Evolutionary conservation across 2,888 invertebrate genomes (phyloP), one percentile per base, ranked within the genome.

Genomic region (Marasmarcha lunaedactyla): DNA sequence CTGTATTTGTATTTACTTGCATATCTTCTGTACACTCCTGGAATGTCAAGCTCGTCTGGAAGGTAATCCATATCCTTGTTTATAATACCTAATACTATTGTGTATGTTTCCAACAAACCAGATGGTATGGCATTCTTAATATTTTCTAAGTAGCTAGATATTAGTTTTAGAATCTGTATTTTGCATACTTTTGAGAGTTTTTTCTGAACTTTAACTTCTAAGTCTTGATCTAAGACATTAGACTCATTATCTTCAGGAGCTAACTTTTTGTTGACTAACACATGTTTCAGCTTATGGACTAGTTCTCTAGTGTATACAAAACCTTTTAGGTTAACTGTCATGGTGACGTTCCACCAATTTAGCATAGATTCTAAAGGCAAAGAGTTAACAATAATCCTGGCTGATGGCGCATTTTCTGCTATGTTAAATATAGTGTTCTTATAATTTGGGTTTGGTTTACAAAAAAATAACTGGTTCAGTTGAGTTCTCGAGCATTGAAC

Each of bases 391-490:
- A 30, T 30, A n/a, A 30, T 30, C 3, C 30, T 4, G n/a, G n/a
- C n/a, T 3, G 30, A 30, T 0, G 59, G 59, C 4, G 44, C 6
- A 1, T 42, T 33, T 0, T 47, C 46, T 1, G 44, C 7, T 9
- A 53, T 40, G n/a, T 73, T 69, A 20, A 74, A 68, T 1, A 78
- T 57, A 0, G 60, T 47, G n/a, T 58, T 55, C 6, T 57, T 57
- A 0, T 41, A 37, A 30, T 3, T n/a, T 11, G 9, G 30, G 10
- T n/a, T 2, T 9, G 72, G 72, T 15, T 49, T 42, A n/a, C 57
- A 49, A 36, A 51, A 59, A 13, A 73, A 46, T 1, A 72, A 38
- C 9, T 55, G 46, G 14, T 65, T 63, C 0, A 73, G 43, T 39
- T 73, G 68, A 0, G 46, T 39, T 26, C 67, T 55, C 0, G 63